phyloP scores from a whole-genome alignment of 2,797 vertebrate genomes.

The Hephaestus fuliginosus region DNA sequence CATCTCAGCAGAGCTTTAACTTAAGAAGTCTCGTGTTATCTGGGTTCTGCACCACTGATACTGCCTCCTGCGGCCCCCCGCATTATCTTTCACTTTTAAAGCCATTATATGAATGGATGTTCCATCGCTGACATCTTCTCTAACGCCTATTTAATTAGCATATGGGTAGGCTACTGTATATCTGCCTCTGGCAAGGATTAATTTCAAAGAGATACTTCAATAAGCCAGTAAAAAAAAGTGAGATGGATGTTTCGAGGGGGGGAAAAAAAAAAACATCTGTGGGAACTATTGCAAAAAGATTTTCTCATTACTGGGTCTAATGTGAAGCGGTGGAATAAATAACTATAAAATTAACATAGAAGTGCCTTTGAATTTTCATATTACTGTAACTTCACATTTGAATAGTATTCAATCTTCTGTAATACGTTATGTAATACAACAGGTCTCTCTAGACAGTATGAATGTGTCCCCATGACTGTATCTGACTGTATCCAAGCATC shows the following conservation, averaged over 20 bases:
- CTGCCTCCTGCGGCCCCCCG: constrained; percentile 23
- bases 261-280: constrained; percentile 22
- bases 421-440: not conserved
- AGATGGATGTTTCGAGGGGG: constrained; percentile 18
- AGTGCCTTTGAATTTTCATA: constrained; percentile 17
- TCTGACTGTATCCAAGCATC: no score
- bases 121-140: constrained; percentile 35
- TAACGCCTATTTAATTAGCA: constrained; percentile 56
- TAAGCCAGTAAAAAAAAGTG: constrained; percentile 24
- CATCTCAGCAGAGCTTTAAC: constrained; percentile 42
- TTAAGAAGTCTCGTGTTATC: constrained; percentile 45
- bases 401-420: constrained; percentile 10
- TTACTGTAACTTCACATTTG: not conserved
- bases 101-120: constrained; percentile 50
- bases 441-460: not conserved
- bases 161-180: constrained; percentile 50
- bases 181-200: constrained; percentile 53
- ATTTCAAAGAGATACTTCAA: constrained; percentile 54
- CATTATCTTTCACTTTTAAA: constrained; percentile 44
- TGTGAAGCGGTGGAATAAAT: constrained; percentile 31
- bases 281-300: constrained; percentile 12
- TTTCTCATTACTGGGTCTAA: constrained; percentile 34
- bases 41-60: constrained; percentile 40
- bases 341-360: constrained; percentile 7
- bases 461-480: not conserved